Evolutionary conservation across 2,888 invertebrate species (phyloP).

Genomic region (Drosophila affinis): DNA sequence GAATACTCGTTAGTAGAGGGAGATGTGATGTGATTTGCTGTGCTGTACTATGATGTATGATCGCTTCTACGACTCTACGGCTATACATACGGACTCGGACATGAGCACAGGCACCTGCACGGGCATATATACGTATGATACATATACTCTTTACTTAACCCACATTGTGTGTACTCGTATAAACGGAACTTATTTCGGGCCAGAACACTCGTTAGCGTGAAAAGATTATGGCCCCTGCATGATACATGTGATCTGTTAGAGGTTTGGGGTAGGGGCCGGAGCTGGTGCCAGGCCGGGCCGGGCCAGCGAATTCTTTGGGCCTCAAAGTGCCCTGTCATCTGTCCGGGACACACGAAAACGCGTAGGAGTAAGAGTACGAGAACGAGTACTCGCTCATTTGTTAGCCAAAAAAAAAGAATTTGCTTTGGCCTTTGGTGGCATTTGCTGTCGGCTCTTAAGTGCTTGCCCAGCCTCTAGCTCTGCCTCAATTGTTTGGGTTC

Average conservation of each 20-base stretch:
- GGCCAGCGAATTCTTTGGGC: neutral
- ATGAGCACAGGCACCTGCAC: too few relatives aligned
- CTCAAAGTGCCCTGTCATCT: conserved; percentile 54
- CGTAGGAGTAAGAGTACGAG: too few relatives aligned
- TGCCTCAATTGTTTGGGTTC: conserved; percentile 16
- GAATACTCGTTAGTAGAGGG: conserved; percentile 49
- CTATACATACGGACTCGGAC: too few relatives aligned
- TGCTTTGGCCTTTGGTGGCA: conserved; percentile 8
- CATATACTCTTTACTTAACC: conserved; percentile 43
- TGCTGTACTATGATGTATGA: conserved; percentile 19
- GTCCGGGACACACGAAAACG: conserved; percentile 19
- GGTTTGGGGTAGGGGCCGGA: too few relatives aligned
- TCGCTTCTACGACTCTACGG: conserved; percentile 13
- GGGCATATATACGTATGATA: too few relatives aligned
- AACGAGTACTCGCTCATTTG: conserved; percentile 15
- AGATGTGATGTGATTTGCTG: conserved; percentile 51
- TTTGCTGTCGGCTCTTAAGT: conserved; percentile 45
- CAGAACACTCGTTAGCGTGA: conserved; percentile 32
- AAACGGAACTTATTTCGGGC: conserved; percentile 22
- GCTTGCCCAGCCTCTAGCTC: conserved; percentile 34
- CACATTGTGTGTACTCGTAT: conserved; percentile 38
- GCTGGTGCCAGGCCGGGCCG: too few relatives aligned
- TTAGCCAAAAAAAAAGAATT: conserved; percentile 26
- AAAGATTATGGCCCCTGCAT: conserved; percentile 44
- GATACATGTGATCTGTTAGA: conserved; percentile 32